Percentiles rank a stretch among this genome's conserved stretches.
These are phyloP conservation scores for Bruchidius siliquastri DNA, from an alignment of 2,888 invertebrate species.

Conservation along the genomic window DNA sequence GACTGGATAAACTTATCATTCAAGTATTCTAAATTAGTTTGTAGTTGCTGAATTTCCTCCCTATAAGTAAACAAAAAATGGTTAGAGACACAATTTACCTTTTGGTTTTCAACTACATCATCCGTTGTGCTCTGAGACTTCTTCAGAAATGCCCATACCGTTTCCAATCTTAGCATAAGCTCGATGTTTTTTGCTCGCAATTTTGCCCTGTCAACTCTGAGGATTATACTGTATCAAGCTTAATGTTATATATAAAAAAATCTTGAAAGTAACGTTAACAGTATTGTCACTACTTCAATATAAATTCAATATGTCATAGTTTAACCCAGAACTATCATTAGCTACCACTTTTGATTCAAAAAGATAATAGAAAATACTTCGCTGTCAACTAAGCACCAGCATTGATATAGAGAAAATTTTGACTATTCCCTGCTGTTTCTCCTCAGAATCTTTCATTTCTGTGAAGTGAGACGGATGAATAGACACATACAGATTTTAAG, in stretches of 20 bases:
- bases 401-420: no score
- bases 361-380: no score
- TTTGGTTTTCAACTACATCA: not conserved
- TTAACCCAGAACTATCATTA: no score
- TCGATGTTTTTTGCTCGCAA: slow-evolving; percentile 59
- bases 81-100: slow-evolving; percentile 19
- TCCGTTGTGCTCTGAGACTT: not conserved
- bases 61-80: slow-evolving; percentile 50
- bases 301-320: no score
- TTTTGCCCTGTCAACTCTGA: slow-evolving; percentile 56
- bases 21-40: slow-evolving; percentile 71
- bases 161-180: slow-evolving; percentile 58
- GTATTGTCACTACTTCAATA: no score
- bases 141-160: slow-evolving; percentile 59
- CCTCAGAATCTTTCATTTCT: no score
- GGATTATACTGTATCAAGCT: not conserved
- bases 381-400: no score
- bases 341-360: no score
- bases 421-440: no score
- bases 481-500: no score
- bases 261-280: not conserved
- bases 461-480: no score
- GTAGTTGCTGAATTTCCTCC: slow-evolving; percentile 76
- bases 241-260: not conserved
- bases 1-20: slow-evolving; percentile 46